Evolutionary conservation across 2,888 invertebrate genomes (phyloP).

Genomic region (Hyposoter dolosus): DNA sequence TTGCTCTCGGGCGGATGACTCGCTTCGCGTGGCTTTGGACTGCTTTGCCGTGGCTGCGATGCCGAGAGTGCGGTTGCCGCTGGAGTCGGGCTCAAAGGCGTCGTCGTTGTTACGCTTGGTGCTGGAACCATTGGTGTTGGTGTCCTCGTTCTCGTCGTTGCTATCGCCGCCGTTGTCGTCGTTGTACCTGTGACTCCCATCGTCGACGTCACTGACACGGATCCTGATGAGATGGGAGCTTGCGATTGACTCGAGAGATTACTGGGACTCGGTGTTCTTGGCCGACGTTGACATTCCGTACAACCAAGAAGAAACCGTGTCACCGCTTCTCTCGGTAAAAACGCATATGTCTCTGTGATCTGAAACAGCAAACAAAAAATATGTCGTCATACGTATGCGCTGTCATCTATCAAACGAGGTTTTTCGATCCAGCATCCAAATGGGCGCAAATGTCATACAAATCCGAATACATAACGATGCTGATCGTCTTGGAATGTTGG

Average conservation of each 20-base stretch:
- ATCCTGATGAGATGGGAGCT: constrained; percentile 72
- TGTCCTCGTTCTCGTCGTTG: constrained; percentile 72
- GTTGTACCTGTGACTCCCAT: constrained; percentile 68
- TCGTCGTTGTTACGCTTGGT: constrained; percentile 69
- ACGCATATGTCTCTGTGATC: constrained; percentile 99
- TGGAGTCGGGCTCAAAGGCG: constrained; percentile 76
- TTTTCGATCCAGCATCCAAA: not conserved
- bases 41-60: constrained; percentile 72
- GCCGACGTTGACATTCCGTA: constrained; percentile 95
- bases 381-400: not conserved
- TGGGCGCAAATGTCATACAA: not conserved
- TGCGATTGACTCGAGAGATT: constrained; percentile 84
- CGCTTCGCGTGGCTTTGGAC: constrained; percentile 78
- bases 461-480: not conserved
- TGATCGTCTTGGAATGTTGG: not conserved
- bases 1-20: constrained; percentile 80
- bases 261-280: constrained; percentile 87
- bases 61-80: constrained; percentile 71
- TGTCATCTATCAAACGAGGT: not conserved
- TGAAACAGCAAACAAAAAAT: constrained; percentile 85
- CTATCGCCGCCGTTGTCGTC: constrained; percentile 62
- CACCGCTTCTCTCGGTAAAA: constrained; percentile 97
- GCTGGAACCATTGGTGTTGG: constrained; percentile 69
- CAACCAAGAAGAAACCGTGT: constrained; percentile 98
- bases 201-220: constrained; percentile 70